Evolutionary conservation across 2,888 invertebrate genomes (phyloP).

Genomic region (Eumacrocentrus americanus): DNA sequence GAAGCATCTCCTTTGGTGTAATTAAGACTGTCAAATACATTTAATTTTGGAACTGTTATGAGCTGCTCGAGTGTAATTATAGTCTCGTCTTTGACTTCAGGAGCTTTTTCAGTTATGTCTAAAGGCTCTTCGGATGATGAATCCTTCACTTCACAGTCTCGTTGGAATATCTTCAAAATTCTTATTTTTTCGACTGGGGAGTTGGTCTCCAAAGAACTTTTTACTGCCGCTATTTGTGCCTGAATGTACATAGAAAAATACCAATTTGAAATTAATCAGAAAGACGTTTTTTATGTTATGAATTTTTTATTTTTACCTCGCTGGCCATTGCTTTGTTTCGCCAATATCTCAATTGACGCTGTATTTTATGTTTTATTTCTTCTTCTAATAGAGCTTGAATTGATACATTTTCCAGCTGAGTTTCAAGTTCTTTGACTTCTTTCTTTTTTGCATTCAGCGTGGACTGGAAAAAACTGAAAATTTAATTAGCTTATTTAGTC

Average conservation of each 20-base stretch:
- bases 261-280: slow-evolving; percentile 15
- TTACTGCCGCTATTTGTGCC: slow-evolving; percentile 37
- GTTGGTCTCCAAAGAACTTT: slow-evolving; percentile 4
- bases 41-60: slow-evolving; percentile 30
- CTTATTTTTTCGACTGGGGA: not conserved
- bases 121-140: slow-evolving; percentile 24
- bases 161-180: slow-evolving; percentile 19
- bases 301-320: slow-evolving; percentile 49
- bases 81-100: slow-evolving; percentile 32
- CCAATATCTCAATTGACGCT: slow-evolving; percentile 43
- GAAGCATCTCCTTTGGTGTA: too few species aligned
- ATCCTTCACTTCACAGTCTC: slow-evolving; percentile 27
- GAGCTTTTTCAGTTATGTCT: slow-evolving; percentile 19
- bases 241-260: slow-evolving; percentile 19
- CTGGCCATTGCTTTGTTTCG: slow-evolving; percentile 41
- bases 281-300: slow-evolving; percentile 62
- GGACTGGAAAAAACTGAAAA: slow-evolving; percentile 47
- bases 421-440: slow-evolving; percentile 44
- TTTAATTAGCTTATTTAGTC: not conserved
- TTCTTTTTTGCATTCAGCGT: slow-evolving; percentile 42
- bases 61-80: slow-evolving; percentile 31
- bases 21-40: too few species aligned
- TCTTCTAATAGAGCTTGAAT: slow-evolving; percentile 44
- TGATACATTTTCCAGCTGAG: slow-evolving; percentile 45
- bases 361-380: slow-evolving; percentile 39